phyloP scores from a whole-genome alignment of 2,888 invertebrate genomes.

The Maniola hyperantus region DNA sequence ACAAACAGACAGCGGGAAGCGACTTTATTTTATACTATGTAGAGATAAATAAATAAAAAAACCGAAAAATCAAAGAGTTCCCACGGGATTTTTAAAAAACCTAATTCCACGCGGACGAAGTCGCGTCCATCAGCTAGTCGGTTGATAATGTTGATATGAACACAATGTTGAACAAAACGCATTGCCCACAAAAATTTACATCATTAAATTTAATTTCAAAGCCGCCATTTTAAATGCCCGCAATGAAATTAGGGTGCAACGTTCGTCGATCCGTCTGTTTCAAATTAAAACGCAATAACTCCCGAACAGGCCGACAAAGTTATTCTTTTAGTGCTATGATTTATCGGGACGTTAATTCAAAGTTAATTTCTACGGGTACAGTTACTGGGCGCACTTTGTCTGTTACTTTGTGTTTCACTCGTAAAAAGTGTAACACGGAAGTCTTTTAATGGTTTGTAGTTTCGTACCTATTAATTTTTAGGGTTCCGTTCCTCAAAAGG shows the following conservation, averaged over 20 bases:
- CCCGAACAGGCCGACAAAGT: constrained; percentile 41
- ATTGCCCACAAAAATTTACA: not conserved
- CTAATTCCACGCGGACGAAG: too few relatives aligned
- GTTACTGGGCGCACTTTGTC: constrained; percentile 38
- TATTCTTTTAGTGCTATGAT: constrained; percentile 51
- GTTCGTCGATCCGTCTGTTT: constrained; percentile 51
- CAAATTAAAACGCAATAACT: constrained; percentile 63
- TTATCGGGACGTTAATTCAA: constrained; percentile 51
- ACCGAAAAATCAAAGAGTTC: too few relatives aligned
- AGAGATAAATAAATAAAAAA: too few relatives aligned
- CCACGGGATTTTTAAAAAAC: too few relatives aligned
- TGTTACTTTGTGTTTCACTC: constrained; percentile 27
- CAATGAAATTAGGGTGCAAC: constrained; percentile 31
- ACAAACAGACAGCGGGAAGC: too few relatives aligned
- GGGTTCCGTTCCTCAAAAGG: too few relatives aligned
- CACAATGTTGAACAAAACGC: too few relatives aligned
- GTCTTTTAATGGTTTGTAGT: not conserved
- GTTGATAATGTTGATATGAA: too few relatives aligned
- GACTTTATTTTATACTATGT: too few relatives aligned
- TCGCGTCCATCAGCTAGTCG: too few relatives aligned
- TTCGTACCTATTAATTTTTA: not conserved
- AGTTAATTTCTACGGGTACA: constrained; percentile 20
- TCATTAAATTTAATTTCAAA: constrained; percentile 8
- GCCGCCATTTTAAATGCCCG: constrained; percentile 25
- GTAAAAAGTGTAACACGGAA: constrained; percentile 9